Percentiles rank a stretch among this genome's conserved stretches.
Evolutionary conservation across 2,888 invertebrate species (phyloP).

Genomic region (Machimus atricapillus): DNA sequence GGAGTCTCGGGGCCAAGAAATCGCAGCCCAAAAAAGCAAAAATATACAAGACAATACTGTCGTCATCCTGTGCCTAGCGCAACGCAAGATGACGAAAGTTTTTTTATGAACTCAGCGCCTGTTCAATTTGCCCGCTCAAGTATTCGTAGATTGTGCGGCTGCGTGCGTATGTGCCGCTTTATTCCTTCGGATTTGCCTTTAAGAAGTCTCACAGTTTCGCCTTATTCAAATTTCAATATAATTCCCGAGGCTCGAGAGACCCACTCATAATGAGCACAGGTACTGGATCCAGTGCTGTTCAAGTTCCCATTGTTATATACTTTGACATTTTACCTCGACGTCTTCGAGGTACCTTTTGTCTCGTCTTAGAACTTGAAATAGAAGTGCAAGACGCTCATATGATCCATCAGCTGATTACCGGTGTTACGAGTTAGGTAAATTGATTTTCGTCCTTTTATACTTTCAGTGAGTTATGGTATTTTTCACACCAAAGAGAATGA

Average conservation of each 20-base stretch:
- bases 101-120: constrained; percentile 7
- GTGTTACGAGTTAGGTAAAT: constrained; percentile 35
- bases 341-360: constrained; percentile 10
- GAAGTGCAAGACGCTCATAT: constrained; percentile 29
- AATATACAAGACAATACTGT: constrained; percentile 27
- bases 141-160: background rate
- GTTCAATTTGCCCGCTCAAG: constrained; percentile 21
- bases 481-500: constrained; percentile 45
- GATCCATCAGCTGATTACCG: constrained; percentile 46
- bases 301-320: constrained; percentile 37
- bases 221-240: constrained; percentile 46
- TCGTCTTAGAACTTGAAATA: constrained; percentile 30
- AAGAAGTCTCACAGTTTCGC: constrained; percentile 33
- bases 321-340: constrained; percentile 43
- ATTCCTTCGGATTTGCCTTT: constrained; percentile 15
- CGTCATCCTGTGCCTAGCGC: constrained; percentile 19
- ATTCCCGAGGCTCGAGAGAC: constrained; percentile 35
- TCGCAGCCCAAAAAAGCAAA: constrained; percentile 20
- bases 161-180: background rate
- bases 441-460: constrained; percentile 40
- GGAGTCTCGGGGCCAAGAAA: constrained; percentile 36
- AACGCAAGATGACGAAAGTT: constrained; percentile 20
- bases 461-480: constrained; percentile 43
- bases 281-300: constrained; percentile 30
- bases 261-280: constrained; percentile 44